Base-by-base conservation (phyloP, 2,888 invertebrate genomes). In the Beris chalybata region DNA sequence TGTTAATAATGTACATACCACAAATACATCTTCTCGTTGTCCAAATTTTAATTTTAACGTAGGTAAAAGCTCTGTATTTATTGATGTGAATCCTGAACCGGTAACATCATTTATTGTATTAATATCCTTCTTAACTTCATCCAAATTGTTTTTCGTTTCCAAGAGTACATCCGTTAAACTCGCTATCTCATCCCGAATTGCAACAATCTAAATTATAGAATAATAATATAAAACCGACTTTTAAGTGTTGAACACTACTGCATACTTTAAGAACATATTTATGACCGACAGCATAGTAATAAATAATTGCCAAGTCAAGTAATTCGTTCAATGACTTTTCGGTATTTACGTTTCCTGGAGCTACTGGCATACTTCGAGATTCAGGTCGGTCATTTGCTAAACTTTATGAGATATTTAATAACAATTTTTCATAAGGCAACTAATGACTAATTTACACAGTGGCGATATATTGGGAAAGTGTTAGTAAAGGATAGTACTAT, bases 251-350 rank as follows among this genome's bases (percentile, higher is more conserved):
- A 38, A 52, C 55, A 22, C 22, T 22, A n/a, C 64, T 58, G 44
- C 44, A 48, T 48, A 76, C 76, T 73, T 77, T 81, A 2, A 81
- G 75, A 53, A 81, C 76, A 70, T 81, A 79, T 70, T 81, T 81
- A 65, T 81, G 79, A 0, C 80, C 81, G 11, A 80, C 77, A 5
- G 78, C 77, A 59, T 80, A 80, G 67, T 80, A 81, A 63, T 78
- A 80, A 5, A 81, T 72, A 7, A 79, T 70, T 48, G 76, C 74
- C 56, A 79, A 73, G 66, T 81, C 81, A 56, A 80, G 68, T 31
- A 81, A 67, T 50, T 81, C 80, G 45, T 74, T 75, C 3, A 81
- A 67, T 3, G 80, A 78, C 31, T 73, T 66, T 48, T 77, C 75
- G 3, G 67, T 57, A 9, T 69, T 70, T 0, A 71, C 66, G 70